Percentiles rank a stretch among this genome's conserved stretches.
Evolutionary conservation across 2,888 invertebrate species (phyloP).

Genomic region (Nephrotoma guestfalica): DNA sequence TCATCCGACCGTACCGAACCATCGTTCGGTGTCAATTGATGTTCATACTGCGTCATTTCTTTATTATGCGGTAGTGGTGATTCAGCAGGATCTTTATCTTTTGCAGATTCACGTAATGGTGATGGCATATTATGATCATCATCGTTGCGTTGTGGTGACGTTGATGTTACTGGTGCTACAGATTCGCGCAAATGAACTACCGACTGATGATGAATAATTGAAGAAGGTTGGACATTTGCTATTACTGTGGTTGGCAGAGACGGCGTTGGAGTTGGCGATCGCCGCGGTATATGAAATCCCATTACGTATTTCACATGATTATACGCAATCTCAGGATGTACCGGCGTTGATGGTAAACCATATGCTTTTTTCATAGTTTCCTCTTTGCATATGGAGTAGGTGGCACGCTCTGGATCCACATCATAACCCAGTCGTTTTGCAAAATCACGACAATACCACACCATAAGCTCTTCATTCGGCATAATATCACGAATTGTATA

Average conservation of each 20-base stretch:
- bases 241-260: conserved; percentile 13
- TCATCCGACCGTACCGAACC: conserved; percentile 84
- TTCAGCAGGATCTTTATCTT: conserved; percentile 25
- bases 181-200: conserved; percentile 26
- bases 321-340: conserved; percentile 47
- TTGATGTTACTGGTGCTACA: background rate
- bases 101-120: conserved; percentile 19
- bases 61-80: conserved; percentile 27
- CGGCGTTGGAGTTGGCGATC: conserved; percentile 19
- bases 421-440: conserved; percentile 84
- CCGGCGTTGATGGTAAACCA: conserved; percentile 33
- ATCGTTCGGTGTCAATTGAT: conserved; percentile 69
- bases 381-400: conserved; percentile 49
- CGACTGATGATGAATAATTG: conserved; percentile 28
- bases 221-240: background rate
- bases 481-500: conserved; percentile 88
- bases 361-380: conserved; percentile 41
- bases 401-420: conserved; percentile 47
- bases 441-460: conserved; percentile 97
- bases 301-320: conserved; percentile 51
- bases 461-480: conserved; percentile 91
- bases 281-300: conserved; percentile 39
- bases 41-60: conserved; percentile 41
- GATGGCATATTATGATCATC: conserved; percentile 17
- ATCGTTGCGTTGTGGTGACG: background rate